Conservation (phyloP, 2,113 vertebrate species). For the Vanacampus margaritifer region DNA sequence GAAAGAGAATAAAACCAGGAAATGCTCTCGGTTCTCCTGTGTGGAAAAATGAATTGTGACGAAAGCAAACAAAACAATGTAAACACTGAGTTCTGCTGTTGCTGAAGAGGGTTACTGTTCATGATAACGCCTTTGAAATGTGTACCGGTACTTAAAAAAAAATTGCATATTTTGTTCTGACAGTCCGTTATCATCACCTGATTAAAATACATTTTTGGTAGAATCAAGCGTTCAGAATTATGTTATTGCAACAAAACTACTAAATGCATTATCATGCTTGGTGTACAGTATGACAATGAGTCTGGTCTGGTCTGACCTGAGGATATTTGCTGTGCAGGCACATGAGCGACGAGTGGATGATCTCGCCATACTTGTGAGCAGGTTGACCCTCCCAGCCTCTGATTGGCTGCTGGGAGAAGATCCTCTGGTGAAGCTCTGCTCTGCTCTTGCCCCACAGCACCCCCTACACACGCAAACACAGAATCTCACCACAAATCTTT, state of each 20-base stretch:
- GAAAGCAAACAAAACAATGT: background rate
- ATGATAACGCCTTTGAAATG: too few species aligned
- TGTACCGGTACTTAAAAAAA: background rate
- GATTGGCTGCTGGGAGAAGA: slow-evolving; percentile 70
- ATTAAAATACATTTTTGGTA: too few species aligned
- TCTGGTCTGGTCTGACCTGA: slow-evolving; percentile 59
- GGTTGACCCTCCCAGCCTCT: slow-evolving; percentile 76
- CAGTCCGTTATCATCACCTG: too few species aligned
- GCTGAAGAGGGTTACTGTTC: too few species aligned
- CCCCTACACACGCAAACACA: slow-evolving; percentile 50
- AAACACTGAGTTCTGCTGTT: too few species aligned
- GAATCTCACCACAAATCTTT: background rate
- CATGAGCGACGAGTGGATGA: slow-evolving; percentile 75
- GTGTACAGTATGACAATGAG: background rate
- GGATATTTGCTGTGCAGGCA: slow-evolving; percentile 62
- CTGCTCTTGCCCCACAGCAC: slow-evolving; percentile 72
- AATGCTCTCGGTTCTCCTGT: slow-evolving; percentile 72
- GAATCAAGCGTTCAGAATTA: too few species aligned
- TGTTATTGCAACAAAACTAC: too few species aligned
- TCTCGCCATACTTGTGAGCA: slow-evolving; percentile 72
- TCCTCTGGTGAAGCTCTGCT: slow-evolving; percentile 66
- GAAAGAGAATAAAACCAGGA: slow-evolving; percentile 78
- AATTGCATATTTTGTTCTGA: background rate
- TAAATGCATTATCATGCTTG: too few species aligned
- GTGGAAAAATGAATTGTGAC: slow-evolving; percentile 4